Percentiles rank a stretch among this genome's conserved stretches.
These are phyloP conservation scores for Thinocorus orbignyianus DNA, from an alignment of 2,113 vertebrate species.

Conservation along the genomic window DNA sequence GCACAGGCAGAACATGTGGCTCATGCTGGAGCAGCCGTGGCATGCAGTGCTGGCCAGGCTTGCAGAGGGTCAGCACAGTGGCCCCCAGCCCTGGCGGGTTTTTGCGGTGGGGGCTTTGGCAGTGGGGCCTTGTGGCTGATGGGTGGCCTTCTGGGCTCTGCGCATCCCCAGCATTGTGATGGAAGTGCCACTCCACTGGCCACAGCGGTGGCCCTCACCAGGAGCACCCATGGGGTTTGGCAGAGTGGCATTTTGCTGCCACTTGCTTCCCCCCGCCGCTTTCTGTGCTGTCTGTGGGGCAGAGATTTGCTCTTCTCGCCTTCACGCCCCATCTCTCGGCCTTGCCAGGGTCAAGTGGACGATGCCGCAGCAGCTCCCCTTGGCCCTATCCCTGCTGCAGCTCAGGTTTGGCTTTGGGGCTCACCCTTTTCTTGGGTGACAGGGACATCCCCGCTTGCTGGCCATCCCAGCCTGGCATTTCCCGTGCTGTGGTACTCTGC, in stretches of 20 bases:
- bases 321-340: conserved; percentile 57
- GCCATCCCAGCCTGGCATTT: not conserved
- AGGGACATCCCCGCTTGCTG: rapidly evolving
- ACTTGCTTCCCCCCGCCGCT: rapidly evolving
- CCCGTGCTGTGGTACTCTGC: not conserved
- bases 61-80: rapidly evolving
- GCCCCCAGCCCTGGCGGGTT: not conserved
- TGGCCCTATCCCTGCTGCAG: conserved; percentile 73
- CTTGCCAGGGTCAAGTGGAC: conserved; percentile 78
- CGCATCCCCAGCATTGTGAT: not conserved
- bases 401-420: conserved; percentile 76
- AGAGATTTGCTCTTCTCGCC: not conserved
- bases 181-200: not conserved
- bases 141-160: not conserved
- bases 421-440: not conserved
- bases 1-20: not conserved
- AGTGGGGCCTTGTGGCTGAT: rapidly evolving
- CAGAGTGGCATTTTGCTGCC: rapidly evolving
- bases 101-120: not conserved
- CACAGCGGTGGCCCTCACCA: rapidly evolving
- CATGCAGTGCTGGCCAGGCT: not conserved
- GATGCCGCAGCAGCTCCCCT: conserved; percentile 76
- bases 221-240: rapidly evolving
- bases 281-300: not conserved
- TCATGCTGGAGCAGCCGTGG: rapidly evolving